Conservation (phyloP, 2,797 vertebrate species). For the Philypnodon macrostomus region DNA sequence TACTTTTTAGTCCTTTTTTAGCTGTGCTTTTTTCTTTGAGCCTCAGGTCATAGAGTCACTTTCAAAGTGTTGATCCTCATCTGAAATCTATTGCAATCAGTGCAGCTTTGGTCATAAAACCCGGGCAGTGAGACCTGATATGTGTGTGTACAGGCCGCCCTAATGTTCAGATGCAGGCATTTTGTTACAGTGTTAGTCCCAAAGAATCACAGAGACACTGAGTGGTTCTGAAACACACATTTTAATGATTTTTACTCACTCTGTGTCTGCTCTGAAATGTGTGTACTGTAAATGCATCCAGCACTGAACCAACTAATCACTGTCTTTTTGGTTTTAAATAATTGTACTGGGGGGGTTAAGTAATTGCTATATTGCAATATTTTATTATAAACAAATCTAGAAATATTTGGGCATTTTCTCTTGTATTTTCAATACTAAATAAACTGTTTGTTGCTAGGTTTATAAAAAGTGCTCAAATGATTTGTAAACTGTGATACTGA, state of each 20-base stretch:
- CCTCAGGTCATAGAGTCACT: conserved; percentile 81
- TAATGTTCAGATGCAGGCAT: conserved; percentile 40
- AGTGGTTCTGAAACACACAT: conserved; percentile 34
- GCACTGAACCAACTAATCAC: not conserved
- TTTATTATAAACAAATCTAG: no score
- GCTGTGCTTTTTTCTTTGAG: conserved; percentile 52
- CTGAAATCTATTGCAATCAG: conserved; percentile 86
- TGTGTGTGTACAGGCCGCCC: conserved; percentile 24
- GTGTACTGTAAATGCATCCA: not conserved
- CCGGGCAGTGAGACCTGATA: conserved; percentile 52
- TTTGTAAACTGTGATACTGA: no score
- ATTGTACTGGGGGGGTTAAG: no score
- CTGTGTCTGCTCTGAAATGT: not conserved
- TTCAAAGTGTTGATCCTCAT: conserved; percentile 87
- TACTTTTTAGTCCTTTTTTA: conserved; percentile 38
- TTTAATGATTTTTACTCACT: conserved; percentile 2
- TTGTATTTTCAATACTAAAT: no score
- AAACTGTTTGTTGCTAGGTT: no score
- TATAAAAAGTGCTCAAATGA: no score
- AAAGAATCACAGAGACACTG: conserved; percentile 55
- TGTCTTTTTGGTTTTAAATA: no score
- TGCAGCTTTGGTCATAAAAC: conserved; percentile 51
- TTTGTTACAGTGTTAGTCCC: conserved; percentile 50
- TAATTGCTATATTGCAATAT: no score
- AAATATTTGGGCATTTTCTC: no score